Evolutionary conservation across 1,140 invertebrate genomes (phyloP), one percentile per base, ranked within the genome.

Genomic region (Diploscapter pachys): DNA sequence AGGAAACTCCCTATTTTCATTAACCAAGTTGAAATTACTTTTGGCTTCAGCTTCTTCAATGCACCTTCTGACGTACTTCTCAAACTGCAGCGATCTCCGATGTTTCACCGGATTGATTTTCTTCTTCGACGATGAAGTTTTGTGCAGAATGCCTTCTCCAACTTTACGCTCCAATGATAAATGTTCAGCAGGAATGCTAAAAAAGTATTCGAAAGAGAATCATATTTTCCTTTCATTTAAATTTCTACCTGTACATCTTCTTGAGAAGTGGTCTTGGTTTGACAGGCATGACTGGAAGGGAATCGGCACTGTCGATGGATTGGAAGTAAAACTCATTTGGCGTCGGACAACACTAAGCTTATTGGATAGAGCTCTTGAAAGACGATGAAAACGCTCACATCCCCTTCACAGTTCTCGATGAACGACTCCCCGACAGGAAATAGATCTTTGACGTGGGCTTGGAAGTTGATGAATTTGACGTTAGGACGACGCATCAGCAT

Each of bases 401-500:
- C 66, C 48, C 70, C 73, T 66, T 74, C 73, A 54, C 64, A n/a
- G 51, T 74, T 74, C 11, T 74, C 73, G 11, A 69, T 57, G 70
- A 74, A 74, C 5, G 73, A 74, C 5, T 66, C 67, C 5, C 71
- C 69, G 8, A 72, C 75, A 50, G 63, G 13, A 31, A 31, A 31
- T 31, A 31, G 31, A 31, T 31, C 31, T 31, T 31, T 31, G 31
- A 31, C 31, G 31, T 31, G 31, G 31, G 31, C 31, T 31, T 31
- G 31, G 31, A 31, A 31, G 31, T 31, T 31, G 31, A 31, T 31
- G 31, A 31, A 31, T 1, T 31, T 53, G 6, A 76, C 75, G 2
- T 72, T 78, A 5, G 79, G 79, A 55, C 79, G 57, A 62, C 74
- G 72, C 79, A 80, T 80, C n/a, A 80, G 51, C 13, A 80, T 55